Conservation (phyloP, 2,888 invertebrate genomes). For the Peribatodes rhomboidaria region DNA sequence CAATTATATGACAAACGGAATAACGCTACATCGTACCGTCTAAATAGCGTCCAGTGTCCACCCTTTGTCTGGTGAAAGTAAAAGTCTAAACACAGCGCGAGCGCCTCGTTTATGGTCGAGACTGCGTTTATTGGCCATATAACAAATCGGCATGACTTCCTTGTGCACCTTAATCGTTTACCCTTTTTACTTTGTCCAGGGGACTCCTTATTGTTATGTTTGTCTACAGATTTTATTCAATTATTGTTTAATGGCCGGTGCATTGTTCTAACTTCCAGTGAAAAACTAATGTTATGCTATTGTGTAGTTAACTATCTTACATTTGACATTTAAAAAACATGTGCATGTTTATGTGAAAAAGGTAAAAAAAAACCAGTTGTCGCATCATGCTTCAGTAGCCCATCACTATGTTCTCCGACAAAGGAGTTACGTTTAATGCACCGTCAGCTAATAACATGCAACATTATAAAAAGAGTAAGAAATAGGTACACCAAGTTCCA, state of each 20-base stretch:
- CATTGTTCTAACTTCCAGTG: neutral
- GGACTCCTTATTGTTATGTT: slow-evolving; percentile 27
- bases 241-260: slow-evolving; percentile 6
- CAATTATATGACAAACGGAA: slow-evolving; percentile 69
- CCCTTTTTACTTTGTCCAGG: slow-evolving; percentile 33
- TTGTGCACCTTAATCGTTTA: slow-evolving; percentile 43
- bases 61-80: slow-evolving; percentile 74
- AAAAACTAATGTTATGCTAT: neutral
- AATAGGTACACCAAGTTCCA: slow-evolving; percentile 10
- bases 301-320: slow-evolving; percentile 6
- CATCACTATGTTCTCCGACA: slow-evolving; percentile 2
- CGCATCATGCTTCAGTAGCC: slow-evolving; percentile 1
- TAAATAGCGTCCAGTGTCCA: no score
- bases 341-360: neutral
- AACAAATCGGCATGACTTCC: slow-evolving; percentile 48
- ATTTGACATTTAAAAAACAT: neutral
- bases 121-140: slow-evolving; percentile 48
- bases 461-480: slow-evolving; percentile 21
- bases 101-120: slow-evolving; percentile 60
- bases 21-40: slow-evolving; percentile 70
- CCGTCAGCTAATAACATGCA: slow-evolving; percentile 21
- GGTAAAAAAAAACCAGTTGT: neutral
- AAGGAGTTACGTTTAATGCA: slow-evolving; percentile 21
- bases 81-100: slow-evolving; percentile 59
- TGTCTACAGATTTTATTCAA: slow-evolving; percentile 16